Base-by-base conservation (phyloP, 2,797 vertebrate genomes). In the Hylomyscus alleni region DNA sequence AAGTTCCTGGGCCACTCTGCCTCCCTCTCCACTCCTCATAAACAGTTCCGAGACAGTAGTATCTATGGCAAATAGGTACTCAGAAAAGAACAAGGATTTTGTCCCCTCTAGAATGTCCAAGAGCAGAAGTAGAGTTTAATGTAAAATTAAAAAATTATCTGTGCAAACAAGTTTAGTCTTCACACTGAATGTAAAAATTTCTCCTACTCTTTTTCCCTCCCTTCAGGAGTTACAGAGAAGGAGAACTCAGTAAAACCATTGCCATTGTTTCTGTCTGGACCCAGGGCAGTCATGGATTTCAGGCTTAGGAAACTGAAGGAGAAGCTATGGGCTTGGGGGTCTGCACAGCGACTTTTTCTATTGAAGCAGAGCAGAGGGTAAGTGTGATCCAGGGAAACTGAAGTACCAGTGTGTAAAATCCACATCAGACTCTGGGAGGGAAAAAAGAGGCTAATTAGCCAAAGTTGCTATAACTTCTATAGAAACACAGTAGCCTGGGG, bases 391-490 rank as follows among this genome's bases (percentile, higher is more conserved):
- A 94, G 56, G 37, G 37, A 6, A 47, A 12, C 0, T 11, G 14
- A 73, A 26, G 3, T 4, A 44, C 37, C 24, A 19, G 15, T 86
- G 76, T 94, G 67, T 4, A 93, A 89, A 94, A 92, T 65, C 50
- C 54, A 85, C 52, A 37, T 29, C n/a, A 50, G 84, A 80, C 29
- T 93, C 14, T 87, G 65, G 75, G 26, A 93, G 77, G 47, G 90
- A 91, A 44, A 40, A 40, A 87, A 3, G 88, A 3, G 7, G 90
- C 73, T 7, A 94, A 69, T 88, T n/a, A 92, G 17, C 15, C 85
- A 96, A 58, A 88, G 72, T 69, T 93, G 7, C 20, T 84, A 26
- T 40, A 54, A 31, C 89, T 83, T 92, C 34, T 77, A 75, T 54
- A 24, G 60, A 94, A 76, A 78, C 9, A 37, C 1, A 65, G 56